Evolutionary conservation across 2,797 vertebrate species (phyloP), one percentile per base, ranked within the genome.

Genomic region (Phaenicophaeus curvirostris): DNA sequence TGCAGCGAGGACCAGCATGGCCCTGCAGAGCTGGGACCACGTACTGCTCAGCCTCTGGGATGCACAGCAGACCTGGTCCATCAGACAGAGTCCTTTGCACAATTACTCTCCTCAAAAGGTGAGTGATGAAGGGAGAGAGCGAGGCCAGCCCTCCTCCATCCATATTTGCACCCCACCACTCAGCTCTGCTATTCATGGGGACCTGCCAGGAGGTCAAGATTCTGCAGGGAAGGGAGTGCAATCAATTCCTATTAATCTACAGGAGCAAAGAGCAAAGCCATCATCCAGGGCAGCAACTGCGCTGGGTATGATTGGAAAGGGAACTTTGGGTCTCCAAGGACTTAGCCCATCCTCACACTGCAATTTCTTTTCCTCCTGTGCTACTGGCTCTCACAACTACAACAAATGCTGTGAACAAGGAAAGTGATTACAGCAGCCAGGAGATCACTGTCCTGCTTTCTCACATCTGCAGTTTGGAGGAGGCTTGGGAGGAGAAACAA

Each of bases 1-100:
- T 25, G 41, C 20, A 11, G 42, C 3, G 3, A 71, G 58, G 41
- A 17, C 35, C 2, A 7, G 44, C 15, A 4, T 0, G 3, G 50
- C 13, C 15, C 61, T 8, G 25, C 41, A 51, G 57, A 55, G 28
- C 42, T 0, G 4, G 54, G 44, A 42, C 21, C 23, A 1, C n/a
- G 30, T 7, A 2, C 28, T 35, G 59, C 69, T 37, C 65, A 13
- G 20, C 42, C 18, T 12, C 42, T 2, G 50, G 6, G 10, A 1
- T 5, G 51, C 20, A 31, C 55, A 9, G 15, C 1, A 1, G 20
- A 37, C 30, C 37, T 25, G 44, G 76, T 57, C 51, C 68, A 12
- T 14, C 68, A 50, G 33, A 7, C 20, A 39, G 41, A 42, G 30
- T 4, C 1, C 3, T 63, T n/a, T 58, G 63, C 35, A 62, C 51